Evolutionary conservation across 2,888 invertebrate genomes (phyloP).

Genomic region (Cerastoderma edule): DNA sequence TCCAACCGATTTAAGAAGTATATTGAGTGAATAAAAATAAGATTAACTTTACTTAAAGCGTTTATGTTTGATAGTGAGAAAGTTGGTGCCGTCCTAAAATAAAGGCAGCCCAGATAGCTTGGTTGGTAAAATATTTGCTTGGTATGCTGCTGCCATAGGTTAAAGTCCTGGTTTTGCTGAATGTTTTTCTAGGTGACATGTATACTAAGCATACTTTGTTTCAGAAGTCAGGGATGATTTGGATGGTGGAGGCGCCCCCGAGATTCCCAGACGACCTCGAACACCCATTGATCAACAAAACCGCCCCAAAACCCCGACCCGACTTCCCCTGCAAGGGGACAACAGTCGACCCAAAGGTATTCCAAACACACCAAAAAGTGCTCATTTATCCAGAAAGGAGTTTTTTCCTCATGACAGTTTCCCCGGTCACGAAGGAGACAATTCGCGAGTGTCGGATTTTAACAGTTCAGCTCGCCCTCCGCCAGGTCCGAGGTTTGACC

Average conservation of each 20-base stretch:
- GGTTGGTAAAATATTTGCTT: no score
- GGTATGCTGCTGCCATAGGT: no score
- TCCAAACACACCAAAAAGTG: conserved; percentile 58
- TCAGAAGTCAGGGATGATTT: conserved; percentile 52
- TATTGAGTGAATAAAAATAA: no score
- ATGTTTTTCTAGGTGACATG: background rate
- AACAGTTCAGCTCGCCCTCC: conserved; percentile 71
- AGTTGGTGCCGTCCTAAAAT: no score
- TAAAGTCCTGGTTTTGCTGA: no score
- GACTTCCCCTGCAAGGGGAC: conserved; percentile 61
- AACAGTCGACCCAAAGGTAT: conserved; percentile 57
- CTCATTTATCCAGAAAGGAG: conserved; percentile 65
- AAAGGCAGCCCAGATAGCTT: no score
- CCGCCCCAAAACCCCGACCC: conserved; percentile 73
- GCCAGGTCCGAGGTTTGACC: conserved; percentile 72
- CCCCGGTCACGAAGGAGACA: conserved; percentile 55
- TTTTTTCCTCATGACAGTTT: conserved; percentile 56
- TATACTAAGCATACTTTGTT: background rate
- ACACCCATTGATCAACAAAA: conserved; percentile 62
- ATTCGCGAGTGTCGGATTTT: conserved; percentile 64
- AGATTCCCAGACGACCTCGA: conserved; percentile 62
- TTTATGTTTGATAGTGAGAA: no score
- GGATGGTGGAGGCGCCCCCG: conserved; percentile 50
- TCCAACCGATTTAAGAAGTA: no score
- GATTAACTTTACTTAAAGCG: no score